Evolutionary conservation across 2,113 vertebrate species (phyloP).

Genomic region (Otus sunia): DNA sequence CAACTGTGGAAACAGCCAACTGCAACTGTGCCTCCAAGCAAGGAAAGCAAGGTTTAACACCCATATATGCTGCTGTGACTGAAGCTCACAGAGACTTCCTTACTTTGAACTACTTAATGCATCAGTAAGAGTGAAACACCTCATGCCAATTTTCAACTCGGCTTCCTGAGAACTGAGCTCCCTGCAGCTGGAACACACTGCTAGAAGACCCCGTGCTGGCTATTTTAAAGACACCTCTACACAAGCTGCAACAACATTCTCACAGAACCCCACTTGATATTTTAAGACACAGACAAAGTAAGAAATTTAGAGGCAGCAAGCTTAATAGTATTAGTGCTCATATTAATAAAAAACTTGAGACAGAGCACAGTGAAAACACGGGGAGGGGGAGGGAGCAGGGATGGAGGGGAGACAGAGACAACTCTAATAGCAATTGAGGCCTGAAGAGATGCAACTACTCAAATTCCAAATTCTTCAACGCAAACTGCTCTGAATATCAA

Average conservation of each 20-base stretch:
- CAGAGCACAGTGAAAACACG: neutral
- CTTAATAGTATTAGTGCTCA: neutral
- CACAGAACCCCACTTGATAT: neutral
- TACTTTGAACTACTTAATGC: neutral
- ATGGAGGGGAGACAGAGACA: neutral
- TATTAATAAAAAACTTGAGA: neutral
- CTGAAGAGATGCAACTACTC: constrained; percentile 1
- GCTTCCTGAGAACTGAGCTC: neutral
- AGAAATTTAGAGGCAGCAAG: neutral
- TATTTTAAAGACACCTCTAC: neutral
- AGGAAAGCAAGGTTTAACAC: neutral
- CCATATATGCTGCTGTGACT: neutral
- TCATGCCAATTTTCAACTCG: neutral
- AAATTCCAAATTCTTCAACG: constrained; percentile 21
- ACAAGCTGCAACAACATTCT: neutral
- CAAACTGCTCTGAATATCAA: neutral
- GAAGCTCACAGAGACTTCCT: neutral
- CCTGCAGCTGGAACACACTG: neutral
- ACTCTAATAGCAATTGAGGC: neutral
- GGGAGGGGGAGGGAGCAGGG: neutral
- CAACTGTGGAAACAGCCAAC: neutral
- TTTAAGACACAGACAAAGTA: neutral
- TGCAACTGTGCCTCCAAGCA: neutral
- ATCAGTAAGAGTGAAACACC: neutral
- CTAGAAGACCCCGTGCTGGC: neutral